Percentiles rank a stretch among this genome's conserved stretches.
phyloP scores from a whole-genome alignment of 2,888 invertebrate species.

The Campopleginae sp. region DNA sequence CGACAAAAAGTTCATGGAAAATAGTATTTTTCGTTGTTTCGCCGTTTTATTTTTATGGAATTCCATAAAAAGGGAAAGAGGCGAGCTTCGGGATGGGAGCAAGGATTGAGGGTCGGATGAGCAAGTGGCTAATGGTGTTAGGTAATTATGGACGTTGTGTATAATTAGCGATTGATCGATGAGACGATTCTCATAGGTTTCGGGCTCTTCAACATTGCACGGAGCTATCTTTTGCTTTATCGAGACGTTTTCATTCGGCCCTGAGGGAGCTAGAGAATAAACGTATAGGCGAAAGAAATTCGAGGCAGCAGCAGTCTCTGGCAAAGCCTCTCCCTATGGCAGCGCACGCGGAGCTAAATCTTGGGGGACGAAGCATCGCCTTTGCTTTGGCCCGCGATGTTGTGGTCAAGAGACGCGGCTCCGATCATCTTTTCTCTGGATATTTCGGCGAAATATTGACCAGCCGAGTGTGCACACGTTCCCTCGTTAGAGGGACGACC shows the following conservation, averaged over 20 bases:
- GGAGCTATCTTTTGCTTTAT: constrained; percentile 25
- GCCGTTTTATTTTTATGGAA: too few relatives aligned
- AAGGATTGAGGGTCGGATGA: background rate
- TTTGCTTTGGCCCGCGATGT: constrained; percentile 20
- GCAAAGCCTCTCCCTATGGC: constrained; percentile 44
- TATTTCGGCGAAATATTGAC: constrained; percentile 40
- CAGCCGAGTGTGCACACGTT: constrained; percentile 32
- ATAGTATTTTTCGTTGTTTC: too few relatives aligned
- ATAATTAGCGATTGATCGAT: constrained; percentile 74
- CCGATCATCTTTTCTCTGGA: constrained; percentile 1
- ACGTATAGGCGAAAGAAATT: constrained; percentile 51
- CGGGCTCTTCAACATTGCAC: constrained; percentile 9
- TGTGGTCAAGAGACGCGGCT: constrained; percentile 21
- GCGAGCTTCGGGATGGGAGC: background rate
- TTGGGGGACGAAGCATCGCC: constrained; percentile 43
- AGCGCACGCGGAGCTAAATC: constrained; percentile 35
- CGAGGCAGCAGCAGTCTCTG: constrained; percentile 33
- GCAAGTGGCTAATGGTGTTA: constrained; percentile 71
- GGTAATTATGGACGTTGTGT: constrained; percentile 66
- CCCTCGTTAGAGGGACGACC: constrained; percentile 9
- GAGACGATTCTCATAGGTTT: constrained; percentile 56
- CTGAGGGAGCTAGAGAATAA: constrained; percentile 66
- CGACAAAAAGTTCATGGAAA: too few relatives aligned
- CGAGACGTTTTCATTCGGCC: constrained; percentile 28
- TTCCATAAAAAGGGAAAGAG: background rate